Evolutionary conservation across 2,113 vertebrate genomes (phyloP).

Genomic region (Vulpes vulpes): DNA sequence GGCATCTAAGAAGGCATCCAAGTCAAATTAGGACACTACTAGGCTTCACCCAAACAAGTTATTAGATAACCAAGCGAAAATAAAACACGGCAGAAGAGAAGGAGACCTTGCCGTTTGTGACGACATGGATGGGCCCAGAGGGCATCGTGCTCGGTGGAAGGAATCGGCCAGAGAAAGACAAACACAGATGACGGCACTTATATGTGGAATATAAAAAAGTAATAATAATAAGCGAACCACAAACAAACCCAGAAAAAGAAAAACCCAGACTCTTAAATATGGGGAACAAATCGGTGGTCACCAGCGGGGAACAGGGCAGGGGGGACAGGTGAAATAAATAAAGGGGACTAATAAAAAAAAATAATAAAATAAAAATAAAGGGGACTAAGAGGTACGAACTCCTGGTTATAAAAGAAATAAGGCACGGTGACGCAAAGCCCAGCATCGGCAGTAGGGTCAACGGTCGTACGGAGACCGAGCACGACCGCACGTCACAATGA

Average conservation of each 20-base stretch:
- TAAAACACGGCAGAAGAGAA: conserved; percentile 10
- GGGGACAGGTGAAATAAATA: neutral
- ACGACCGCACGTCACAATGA: neutral
- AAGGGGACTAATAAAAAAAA: neutral
- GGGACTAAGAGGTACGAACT: neutral
- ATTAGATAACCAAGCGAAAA: conserved; percentile 73
- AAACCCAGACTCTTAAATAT: neutral
- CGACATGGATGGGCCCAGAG: neutral
- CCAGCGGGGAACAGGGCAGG: neutral
- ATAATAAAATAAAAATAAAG: neutral
- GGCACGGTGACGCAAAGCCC: neutral
- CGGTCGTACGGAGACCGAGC: neutral
- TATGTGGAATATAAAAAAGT: neutral
- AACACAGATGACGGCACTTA: neutral
- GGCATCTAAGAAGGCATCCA: conserved; percentile 39
- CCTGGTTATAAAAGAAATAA: neutral
- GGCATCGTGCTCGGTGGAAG: neutral
- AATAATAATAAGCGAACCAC: neutral
- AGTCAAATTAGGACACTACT: conserved; percentile 38
- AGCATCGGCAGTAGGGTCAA: neutral
- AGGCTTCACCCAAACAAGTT: conserved; percentile 69
- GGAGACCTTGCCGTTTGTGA: neutral
- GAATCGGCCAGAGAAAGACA: neutral
- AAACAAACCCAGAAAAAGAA: neutral
- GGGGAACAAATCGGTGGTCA: neutral